Evolutionary conservation across 2,797 vertebrate genomes (phyloP).

Genomic region (Bovichtus diacanthus): DNA sequence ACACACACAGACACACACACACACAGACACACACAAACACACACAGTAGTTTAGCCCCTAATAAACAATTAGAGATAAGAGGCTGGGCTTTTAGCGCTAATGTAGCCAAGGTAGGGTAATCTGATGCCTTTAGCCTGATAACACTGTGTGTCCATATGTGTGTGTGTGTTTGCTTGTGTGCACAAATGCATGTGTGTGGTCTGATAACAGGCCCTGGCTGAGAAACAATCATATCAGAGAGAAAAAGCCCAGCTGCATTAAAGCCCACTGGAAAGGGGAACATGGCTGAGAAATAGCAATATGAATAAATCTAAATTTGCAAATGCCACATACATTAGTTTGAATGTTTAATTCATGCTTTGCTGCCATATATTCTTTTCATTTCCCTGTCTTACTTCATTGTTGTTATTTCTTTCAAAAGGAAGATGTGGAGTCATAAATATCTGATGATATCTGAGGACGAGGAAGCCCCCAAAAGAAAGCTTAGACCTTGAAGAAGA

Average conservation of each 20-base stretch:
- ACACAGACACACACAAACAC: conserved; percentile 34
- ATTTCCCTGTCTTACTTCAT: background rate
- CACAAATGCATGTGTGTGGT: conserved; percentile 59
- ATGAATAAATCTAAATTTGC: no score
- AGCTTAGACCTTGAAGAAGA: background rate
- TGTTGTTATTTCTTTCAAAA: background rate
- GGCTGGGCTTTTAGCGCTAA: conserved; percentile 76
- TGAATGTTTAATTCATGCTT: conserved; percentile 19
- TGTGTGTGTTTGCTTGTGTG: conserved; percentile 34
- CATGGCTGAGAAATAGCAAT: conserved; percentile 12
- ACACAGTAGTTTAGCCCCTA: conserved; percentile 60
- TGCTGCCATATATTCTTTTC: background rate
- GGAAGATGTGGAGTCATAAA: background rate
- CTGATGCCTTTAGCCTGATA: conserved; percentile 73
- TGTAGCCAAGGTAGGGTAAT: conserved; percentile 75
- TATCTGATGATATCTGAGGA: conserved; percentile 5
- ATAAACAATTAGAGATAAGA: conserved; percentile 80
- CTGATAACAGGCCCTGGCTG: conserved; percentile 51
- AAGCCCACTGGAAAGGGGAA: conserved; percentile 8
- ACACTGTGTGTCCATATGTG: conserved; percentile 23
- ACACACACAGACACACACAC: conserved; percentile 6
- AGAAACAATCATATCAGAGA: conserved; percentile 59
- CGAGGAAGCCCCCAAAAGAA: background rate
- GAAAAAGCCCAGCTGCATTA: conserved; percentile 43
- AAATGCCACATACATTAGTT: background rate